Percentiles rank a stretch among this genome's conserved stretches.
These are phyloP conservation scores for Galeruca laticollis DNA, from an alignment of 2,888 invertebrate genomes.

Conservation along the genomic window DNA sequence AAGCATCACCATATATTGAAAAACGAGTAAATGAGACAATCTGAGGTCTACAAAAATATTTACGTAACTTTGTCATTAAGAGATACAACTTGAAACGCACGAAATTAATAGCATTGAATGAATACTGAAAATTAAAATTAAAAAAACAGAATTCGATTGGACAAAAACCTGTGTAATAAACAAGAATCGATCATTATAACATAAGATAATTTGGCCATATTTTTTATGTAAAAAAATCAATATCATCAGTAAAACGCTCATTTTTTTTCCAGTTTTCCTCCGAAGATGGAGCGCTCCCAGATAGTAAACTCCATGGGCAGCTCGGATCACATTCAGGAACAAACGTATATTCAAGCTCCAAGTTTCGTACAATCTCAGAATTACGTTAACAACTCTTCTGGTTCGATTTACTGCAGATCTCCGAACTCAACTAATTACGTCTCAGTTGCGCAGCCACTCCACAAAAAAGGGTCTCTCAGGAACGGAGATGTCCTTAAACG, in stretches of 20 bases:
- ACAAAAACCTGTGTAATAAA: too few species aligned
- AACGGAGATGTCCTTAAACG: conserved; percentile 76
- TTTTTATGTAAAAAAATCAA: too few species aligned
- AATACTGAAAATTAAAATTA: too few species aligned
- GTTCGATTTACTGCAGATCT: conserved; percentile 62
- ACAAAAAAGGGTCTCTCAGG: conserved; percentile 75
- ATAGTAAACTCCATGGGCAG: conserved; percentile 62
- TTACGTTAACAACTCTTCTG: conserved; percentile 60
- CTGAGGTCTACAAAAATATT: too few species aligned
- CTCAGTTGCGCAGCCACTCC: conserved; percentile 68
- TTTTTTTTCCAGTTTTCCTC: conserved; percentile 64
- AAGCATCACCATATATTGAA: background rate
- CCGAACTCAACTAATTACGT: conserved; percentile 63
- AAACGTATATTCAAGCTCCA: conserved; percentile 66
- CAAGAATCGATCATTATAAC: too few species aligned
- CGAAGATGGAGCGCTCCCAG: conserved; percentile 66
- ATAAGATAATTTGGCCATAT: too few species aligned
- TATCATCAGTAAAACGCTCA: background rate
- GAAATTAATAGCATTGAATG: too few species aligned
- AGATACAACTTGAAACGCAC: too few species aligned
- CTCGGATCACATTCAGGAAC: conserved; percentile 63
- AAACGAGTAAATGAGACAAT: too few species aligned
- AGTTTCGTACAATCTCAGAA: conserved; percentile 65
- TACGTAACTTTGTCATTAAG: too few species aligned
- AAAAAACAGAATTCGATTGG: too few species aligned